A percentile compares a stretch with the other conserved stretches of the same genome.
Conservation (phyloP, 2,113 vertebrate species). For the Upupa epops region DNA sequence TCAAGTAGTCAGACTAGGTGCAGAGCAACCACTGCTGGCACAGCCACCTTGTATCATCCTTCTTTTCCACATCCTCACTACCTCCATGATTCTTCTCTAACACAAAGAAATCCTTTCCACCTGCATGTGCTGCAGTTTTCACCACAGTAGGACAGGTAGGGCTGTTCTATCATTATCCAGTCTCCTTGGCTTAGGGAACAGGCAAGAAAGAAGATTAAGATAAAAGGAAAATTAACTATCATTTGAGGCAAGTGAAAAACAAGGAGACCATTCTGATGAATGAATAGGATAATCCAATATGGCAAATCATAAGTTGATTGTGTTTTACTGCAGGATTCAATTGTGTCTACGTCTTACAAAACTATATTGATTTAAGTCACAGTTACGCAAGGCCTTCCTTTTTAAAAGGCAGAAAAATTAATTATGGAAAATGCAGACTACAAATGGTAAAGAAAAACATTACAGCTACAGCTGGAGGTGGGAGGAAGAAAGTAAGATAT, state of each 20-base stretch:
- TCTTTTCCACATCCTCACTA: not conserved
- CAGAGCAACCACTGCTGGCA: not conserved
- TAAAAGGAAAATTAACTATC: not conserved
- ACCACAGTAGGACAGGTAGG: not conserved
- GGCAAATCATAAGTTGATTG: not conserved
- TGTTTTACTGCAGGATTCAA: not conserved
- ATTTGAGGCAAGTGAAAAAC: not conserved
- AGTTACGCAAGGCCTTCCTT: not conserved
- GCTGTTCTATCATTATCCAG: not conserved
- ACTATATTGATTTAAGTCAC: not conserved
- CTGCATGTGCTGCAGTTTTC: not conserved
- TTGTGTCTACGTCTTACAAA: not conserved
- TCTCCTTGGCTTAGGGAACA: not conserved
- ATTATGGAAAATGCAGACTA: not conserved
- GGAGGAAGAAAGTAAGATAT: not conserved
- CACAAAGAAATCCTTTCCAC: not conserved
- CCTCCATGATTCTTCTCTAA: not conserved
- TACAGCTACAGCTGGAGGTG: not conserved
- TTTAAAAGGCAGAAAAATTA: not conserved
- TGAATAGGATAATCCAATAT: not conserved
- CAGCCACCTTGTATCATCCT: not conserved
- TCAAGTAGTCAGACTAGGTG: not conserved
- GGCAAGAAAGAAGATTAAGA: not conserved
- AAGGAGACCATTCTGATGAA: not conserved
- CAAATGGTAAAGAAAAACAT: not conserved